A percentile compares a stretch with the other conserved stretches of the same genome.
These are phyloP conservation scores for Xyrauchen texanus DNA, from an alignment of 2,113 vertebrate species.

Conservation along the genomic window DNA sequence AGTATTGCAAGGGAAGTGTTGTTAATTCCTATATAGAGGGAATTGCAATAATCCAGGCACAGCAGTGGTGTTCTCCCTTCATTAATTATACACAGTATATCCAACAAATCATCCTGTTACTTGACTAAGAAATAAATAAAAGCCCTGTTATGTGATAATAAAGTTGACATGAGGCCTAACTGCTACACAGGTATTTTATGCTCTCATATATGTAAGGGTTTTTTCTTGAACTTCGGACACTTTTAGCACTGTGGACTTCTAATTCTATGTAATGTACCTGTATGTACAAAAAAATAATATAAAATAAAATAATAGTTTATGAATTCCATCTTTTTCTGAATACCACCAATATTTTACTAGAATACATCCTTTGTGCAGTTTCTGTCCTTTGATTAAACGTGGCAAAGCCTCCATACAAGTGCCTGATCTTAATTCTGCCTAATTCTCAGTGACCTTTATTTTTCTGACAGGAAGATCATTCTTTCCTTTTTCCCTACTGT, in stretches of 20 bases:
- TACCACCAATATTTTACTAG: background rate
- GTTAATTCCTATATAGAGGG: too few relatives aligned
- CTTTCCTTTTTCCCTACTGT: background rate
- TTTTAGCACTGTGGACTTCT: too few relatives aligned
- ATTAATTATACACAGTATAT: slow-evolving; percentile 56
- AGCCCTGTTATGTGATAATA: slow-evolving; percentile 47
- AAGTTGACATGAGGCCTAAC: slow-evolving; percentile 10
- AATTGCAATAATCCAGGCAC: too few relatives aligned
- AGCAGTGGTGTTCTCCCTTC: slow-evolving; percentile 46
- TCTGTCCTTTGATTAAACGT: slow-evolving; percentile 26
- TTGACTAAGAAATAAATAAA: slow-evolving; percentile 55
- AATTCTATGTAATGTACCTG: too few relatives aligned
- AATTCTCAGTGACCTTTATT: slow-evolving; percentile 48
- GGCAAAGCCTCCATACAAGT: background rate
- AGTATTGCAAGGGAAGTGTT: too few relatives aligned
- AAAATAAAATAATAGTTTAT: background rate
- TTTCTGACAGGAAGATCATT: slow-evolving; percentile 36
- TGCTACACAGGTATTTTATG: background rate
- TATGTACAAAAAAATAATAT: too few relatives aligned
- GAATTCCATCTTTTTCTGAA: background rate
- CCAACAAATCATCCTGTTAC: slow-evolving; percentile 23
- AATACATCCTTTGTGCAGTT: background rate
- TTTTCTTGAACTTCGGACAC: too few relatives aligned
- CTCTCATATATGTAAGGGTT: background rate
- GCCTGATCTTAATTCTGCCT: slow-evolving; percentile 37